phyloP scores from a whole-genome alignment of 2,888 invertebrate genomes.

The Ectemnius continuus region DNA sequence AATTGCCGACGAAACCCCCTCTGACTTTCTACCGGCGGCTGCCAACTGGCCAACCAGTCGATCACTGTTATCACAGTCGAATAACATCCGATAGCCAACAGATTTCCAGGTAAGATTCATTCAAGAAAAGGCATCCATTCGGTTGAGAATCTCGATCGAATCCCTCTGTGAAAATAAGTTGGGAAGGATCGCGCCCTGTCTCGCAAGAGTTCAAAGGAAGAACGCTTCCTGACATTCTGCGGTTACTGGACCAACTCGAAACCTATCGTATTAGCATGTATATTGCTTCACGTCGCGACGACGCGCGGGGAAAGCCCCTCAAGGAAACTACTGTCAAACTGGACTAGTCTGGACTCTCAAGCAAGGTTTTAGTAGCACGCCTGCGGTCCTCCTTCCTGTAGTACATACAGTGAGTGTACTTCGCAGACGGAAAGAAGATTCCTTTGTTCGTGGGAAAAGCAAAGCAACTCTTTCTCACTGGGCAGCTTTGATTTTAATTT shows the following conservation, averaged over 20 bases:
- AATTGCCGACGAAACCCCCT: no score
- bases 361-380: slow-evolving; percentile 39
- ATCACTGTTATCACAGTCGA: no score
- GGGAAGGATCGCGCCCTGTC: not conserved
- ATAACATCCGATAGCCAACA: no score
- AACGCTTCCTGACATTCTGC: slow-evolving; percentile 49
- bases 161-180: no score
- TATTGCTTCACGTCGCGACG: slow-evolving; percentile 65
- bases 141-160: no score
- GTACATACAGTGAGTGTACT: not conserved
- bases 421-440: slow-evolving; percentile 30
- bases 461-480: slow-evolving; percentile 9
- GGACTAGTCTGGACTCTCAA: slow-evolving; percentile 21
- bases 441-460: slow-evolving; percentile 31
- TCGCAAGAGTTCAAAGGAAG: slow-evolving; percentile 25
- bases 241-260: slow-evolving; percentile 43
- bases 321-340: slow-evolving; percentile 44
- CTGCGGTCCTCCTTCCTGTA: slow-evolving; percentile 21
- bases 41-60: no score
- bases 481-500: slow-evolving; percentile 19
- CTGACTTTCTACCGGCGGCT: no score
- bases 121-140: no score
- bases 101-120: no score
- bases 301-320: slow-evolving; percentile 48
- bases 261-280: slow-evolving; percentile 66